Conservation (phyloP, 2,113 vertebrate genomes). For the Physeter macrocephalus region DNA sequence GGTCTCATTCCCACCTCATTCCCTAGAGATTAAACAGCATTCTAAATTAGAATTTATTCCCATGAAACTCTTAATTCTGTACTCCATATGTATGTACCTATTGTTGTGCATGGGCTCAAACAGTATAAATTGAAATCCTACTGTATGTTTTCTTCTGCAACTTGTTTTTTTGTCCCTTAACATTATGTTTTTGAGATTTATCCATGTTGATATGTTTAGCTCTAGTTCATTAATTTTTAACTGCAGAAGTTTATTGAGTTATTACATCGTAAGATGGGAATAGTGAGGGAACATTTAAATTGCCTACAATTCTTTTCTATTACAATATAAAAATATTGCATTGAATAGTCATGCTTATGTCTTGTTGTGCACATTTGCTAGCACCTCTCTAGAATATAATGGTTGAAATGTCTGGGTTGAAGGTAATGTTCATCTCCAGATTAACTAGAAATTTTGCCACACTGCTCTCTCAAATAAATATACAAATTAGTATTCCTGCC, state of each 20-base stretch:
- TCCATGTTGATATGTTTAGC: conserved; percentile 10
- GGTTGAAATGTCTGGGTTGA: background rate
- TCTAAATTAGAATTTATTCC: background rate
- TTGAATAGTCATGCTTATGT: background rate
- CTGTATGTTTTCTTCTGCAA: background rate
- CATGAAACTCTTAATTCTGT: background rate
- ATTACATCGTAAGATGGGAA: background rate
- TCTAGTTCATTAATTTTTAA: conserved; percentile 56
- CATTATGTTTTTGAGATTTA: conserved; percentile 41
- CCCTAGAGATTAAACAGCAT: background rate
- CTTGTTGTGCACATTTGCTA: background rate
- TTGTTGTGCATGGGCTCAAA: background rate
- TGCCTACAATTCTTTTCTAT: conserved; percentile 52
- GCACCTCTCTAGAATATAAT: conserved; percentile 16
- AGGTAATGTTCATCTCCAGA: background rate
- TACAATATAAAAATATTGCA: background rate
- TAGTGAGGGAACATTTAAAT: conserved; percentile 30
- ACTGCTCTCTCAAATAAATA: background rate
- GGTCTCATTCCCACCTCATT: background rate
- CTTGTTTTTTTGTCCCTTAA: background rate
- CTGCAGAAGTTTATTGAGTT: conserved; percentile 2
- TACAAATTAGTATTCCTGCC: background rate
- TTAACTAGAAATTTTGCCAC: background rate
- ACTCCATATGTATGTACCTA: background rate
- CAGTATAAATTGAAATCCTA: background rate